Evolutionary conservation across 1,140 invertebrate genomes (phyloP).

Genomic region (Ceratina calcarata): DNA sequence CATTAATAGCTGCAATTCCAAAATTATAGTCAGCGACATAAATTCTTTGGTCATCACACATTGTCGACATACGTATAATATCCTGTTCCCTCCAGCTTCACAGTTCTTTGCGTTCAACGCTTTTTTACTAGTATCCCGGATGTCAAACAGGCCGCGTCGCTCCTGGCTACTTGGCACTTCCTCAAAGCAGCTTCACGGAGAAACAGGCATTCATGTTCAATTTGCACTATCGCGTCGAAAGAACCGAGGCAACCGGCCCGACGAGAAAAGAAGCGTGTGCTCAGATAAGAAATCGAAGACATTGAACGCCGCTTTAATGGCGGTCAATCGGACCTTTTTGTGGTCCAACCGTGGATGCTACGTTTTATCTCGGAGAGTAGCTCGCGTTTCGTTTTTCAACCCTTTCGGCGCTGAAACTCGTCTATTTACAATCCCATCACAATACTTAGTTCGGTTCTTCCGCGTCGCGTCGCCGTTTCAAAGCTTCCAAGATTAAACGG

Average conservation of each 20-base stretch:
- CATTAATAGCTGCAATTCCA: no score
- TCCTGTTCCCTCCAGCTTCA: background rate
- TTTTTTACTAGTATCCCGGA: background rate
- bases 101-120: background rate
- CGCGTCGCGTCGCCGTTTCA: background rate
- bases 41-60: background rate
- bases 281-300: background rate
- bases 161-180: background rate
- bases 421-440: conserved; percentile 30
- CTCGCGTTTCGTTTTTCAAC: background rate
- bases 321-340: no score
- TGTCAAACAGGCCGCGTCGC: background rate
- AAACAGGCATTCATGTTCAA: background rate
- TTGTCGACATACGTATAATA: background rate
- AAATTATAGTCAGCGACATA: no score
- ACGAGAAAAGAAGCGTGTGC: background rate
- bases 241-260: background rate
- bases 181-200: background rate
- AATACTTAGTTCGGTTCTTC: conserved; percentile 11
- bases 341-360: background rate
- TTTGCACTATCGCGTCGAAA: background rate
- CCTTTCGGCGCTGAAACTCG: background rate
- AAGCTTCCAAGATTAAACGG: conserved; percentile 6
- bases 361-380: background rate
- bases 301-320: background rate